Evolutionary conservation across 2,797 vertebrate species (phyloP).

Genomic region (Sebastiscus tertius): DNA sequence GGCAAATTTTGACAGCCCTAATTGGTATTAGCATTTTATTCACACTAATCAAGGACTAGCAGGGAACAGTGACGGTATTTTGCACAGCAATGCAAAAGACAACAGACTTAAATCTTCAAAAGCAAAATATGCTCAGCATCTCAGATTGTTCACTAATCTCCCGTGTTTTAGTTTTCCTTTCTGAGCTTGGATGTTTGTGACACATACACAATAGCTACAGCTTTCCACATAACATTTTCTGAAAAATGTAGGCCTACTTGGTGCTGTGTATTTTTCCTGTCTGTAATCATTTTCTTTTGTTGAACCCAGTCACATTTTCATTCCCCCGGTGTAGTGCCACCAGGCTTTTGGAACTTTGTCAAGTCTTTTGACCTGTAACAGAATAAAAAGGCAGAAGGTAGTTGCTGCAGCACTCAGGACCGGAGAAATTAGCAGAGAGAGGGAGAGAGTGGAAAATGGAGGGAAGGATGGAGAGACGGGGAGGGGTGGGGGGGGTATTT

Average conservation of each 20-base stretch:
- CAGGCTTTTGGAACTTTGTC: conserved; percentile 69
- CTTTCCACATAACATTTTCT: neutral
- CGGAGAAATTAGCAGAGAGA: conserved; percentile 53
- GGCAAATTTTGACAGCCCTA: neutral
- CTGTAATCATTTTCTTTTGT: conserved; percentile 60
- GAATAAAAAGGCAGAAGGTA: conserved; percentile 62
- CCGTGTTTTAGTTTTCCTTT: neutral
- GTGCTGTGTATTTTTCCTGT: conserved; percentile 26
- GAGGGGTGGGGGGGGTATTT: conserved; percentile 48
- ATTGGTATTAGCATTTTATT: neutral
- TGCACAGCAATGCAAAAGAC: neutral
- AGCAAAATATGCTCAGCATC: neutral
- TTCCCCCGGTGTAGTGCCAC: conserved; percentile 37
- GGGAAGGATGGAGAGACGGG: conserved; percentile 11
- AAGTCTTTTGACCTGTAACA: conserved; percentile 78
- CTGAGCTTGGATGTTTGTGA: neutral
- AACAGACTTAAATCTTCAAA: conserved; percentile 3
- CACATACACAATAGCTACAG: neutral
- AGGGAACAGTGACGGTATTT: neutral
- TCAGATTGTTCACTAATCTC: neutral
- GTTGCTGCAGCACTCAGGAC: conserved; percentile 57
- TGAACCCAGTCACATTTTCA: conserved; percentile 58
- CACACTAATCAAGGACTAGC: neutral
- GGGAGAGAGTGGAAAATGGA: neutral
- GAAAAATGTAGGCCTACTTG: neutral